phyloP scores from a whole-genome alignment of 2,113 vertebrate species.

The Pseudopipra pipra region DNA sequence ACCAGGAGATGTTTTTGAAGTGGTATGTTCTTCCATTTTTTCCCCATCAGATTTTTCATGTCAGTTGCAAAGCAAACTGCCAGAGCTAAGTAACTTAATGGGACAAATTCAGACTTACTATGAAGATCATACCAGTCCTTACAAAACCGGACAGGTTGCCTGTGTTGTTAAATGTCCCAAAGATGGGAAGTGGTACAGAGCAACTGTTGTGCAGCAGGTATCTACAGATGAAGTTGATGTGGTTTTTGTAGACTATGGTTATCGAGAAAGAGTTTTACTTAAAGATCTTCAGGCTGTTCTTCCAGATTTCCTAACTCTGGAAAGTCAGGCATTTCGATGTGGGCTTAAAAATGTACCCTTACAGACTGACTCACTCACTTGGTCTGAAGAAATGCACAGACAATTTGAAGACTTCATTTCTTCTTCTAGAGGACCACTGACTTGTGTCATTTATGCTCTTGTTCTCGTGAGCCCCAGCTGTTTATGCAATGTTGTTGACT shows the following conservation, averaged over 20 bases:
- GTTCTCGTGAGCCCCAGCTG: constrained; percentile 59
- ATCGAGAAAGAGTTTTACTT: constrained; percentile 66
- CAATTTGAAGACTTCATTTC: constrained; percentile 73
- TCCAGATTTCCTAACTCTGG: constrained; percentile 76
- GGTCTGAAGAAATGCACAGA: constrained; percentile 58
- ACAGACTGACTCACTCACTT: constrained; percentile 29
- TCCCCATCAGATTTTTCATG: constrained; percentile 88
- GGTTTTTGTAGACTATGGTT: constrained; percentile 85
- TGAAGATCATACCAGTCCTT: constrained; percentile 50
- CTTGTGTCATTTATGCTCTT: constrained; percentile 75
- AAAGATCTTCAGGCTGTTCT: constrained; percentile 75
- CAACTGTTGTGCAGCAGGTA: constrained; percentile 62
- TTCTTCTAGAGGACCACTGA: constrained; percentile 52
- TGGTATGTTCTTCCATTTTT: constrained; percentile 73
- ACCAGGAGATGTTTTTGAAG: constrained; percentile 77
- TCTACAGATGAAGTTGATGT: constrained; percentile 60
- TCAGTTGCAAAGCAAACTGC: constrained; percentile 71
- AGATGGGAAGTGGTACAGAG: constrained; percentile 85
- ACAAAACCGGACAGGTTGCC: constrained; percentile 71
- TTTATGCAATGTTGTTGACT: constrained; percentile 80
- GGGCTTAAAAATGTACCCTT: constrained; percentile 70
- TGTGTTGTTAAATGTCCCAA: constrained; percentile 78
- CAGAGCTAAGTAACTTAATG: constrained; percentile 80
- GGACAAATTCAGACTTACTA: constrained; percentile 80
- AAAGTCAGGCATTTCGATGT: constrained; percentile 86